phyloP scores from a whole-genome alignment of 2,888 invertebrate genomes.

The Nymphalis urticae region DNA sequence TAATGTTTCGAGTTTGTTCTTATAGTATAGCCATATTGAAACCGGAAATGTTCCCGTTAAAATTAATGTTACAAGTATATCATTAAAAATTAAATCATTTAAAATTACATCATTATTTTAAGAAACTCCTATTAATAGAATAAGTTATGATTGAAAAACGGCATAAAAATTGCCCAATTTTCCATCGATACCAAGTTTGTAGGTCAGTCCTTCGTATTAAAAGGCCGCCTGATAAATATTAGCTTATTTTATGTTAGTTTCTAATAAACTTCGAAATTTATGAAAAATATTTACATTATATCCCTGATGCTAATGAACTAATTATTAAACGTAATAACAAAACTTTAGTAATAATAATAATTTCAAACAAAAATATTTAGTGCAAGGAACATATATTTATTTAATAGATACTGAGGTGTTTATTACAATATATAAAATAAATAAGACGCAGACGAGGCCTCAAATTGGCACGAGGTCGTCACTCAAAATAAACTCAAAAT shows the following conservation, averaged over 20 bases:
- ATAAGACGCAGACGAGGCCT: constrained; percentile 23
- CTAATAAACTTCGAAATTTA: constrained; percentile 1
- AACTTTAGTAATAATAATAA: not conserved
- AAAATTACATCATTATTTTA: too few species aligned
- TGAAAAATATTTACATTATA: too few species aligned
- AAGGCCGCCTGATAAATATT: constrained; percentile 26
- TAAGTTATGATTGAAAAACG: constrained; percentile 30
- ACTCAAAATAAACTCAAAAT: constrained; percentile 57
- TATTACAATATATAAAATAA: constrained; percentile 19
- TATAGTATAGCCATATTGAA: too few species aligned
- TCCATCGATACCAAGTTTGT: constrained; percentile 14
- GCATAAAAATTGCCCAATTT: constrained; percentile 22
- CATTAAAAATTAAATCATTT: too few species aligned
- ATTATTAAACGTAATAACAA: too few species aligned
- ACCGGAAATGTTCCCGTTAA: too few species aligned
- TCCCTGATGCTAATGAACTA: too few species aligned
- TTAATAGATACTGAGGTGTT: constrained; percentile 1
- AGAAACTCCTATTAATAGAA: not conserved
- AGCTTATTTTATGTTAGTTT: constrained; percentile 14
- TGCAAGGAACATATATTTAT: constrained; percentile 1
- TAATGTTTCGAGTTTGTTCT: too few species aligned
- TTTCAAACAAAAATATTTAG: not conserved
- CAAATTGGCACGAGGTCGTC: constrained; percentile 49
- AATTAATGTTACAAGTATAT: too few species aligned
- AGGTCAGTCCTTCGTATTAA: constrained; percentile 34